phyloP scores from a whole-genome alignment of 2,888 invertebrate genomes.

The Rhamnusium bicolor region DNA sequence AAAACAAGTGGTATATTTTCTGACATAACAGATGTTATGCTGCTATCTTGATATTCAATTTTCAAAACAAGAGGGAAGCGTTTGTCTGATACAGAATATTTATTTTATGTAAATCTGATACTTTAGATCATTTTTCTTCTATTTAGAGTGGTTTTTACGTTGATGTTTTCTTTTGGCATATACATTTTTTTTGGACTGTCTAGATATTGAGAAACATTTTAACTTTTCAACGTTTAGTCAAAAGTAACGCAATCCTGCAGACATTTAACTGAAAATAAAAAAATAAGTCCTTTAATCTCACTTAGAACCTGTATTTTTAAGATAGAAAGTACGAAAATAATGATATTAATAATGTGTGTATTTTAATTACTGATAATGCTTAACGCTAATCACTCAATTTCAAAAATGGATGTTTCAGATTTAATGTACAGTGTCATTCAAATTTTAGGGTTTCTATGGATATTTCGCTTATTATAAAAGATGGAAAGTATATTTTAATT shows the following conservation, averaged over 20 bases:
- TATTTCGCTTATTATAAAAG: too few relatives aligned
- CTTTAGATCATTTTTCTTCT: background rate
- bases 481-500: too few relatives aligned
- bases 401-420: too few relatives aligned
- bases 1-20: background rate
- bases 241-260: background rate
- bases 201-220: background rate
- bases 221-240: background rate
- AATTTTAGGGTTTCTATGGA: too few relatives aligned
- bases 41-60: background rate
- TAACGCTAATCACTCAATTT: too few relatives aligned
- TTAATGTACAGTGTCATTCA: too few relatives aligned
- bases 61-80: background rate
- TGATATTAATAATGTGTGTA: too few relatives aligned
- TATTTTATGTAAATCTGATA: background rate
- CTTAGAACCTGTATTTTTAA: too few relatives aligned
- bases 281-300: too few relatives aligned
- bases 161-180: background rate
- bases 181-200: background rate
- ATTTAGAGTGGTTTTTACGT: background rate
- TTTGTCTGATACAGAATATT: background rate
- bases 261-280: too few relatives aligned
- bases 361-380: too few relatives aligned
- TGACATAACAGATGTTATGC: background rate
- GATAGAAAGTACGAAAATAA: too few relatives aligned